These are phyloP conservation scores for Phaethornis superciliosus DNA, from an alignment of 2,113 vertebrate genomes.

Conservation along the genomic window DNA sequence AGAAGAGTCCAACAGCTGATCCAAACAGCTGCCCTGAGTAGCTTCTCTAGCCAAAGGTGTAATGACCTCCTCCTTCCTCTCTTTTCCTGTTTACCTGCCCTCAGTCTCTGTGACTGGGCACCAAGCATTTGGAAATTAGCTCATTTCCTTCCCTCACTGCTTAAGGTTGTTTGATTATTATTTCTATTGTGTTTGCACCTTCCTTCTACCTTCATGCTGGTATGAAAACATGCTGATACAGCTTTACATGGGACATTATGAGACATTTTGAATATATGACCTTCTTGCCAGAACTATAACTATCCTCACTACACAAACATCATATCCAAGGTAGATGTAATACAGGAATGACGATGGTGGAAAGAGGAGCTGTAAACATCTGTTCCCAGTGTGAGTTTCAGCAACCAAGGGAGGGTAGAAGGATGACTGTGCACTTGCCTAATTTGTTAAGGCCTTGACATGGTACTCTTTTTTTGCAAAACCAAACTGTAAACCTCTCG, in stretches of 20 bases:
- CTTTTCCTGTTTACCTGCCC: slow-evolving; percentile 68
- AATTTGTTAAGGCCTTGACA: neutral
- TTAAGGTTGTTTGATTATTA: slow-evolving; percentile 51
- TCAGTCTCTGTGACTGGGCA: slow-evolving; percentile 21
- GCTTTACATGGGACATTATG: neutral
- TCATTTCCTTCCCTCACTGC: slow-evolving; percentile 65
- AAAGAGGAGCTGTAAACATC: neutral
- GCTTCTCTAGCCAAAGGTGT: slow-evolving; percentile 51
- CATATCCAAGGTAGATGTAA: neutral
- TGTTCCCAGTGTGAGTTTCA: neutral
- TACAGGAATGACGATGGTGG: neutral
- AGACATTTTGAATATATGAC: neutral
- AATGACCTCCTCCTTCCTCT: slow-evolving; percentile 63
- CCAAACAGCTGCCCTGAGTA: neutral
- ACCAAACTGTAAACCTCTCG: neutral
- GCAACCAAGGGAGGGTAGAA: neutral
- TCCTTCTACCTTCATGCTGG: slow-evolving; percentile 40
- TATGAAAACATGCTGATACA: neutral
- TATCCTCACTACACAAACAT: neutral
- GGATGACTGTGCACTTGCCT: neutral
- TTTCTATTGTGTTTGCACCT: slow-evolving; percentile 62
- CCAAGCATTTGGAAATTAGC: slow-evolving; percentile 56
- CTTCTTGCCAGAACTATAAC: neutral
- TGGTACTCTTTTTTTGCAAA: neutral
- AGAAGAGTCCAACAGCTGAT: neutral